phyloP scores from a whole-genome alignment of 2,888 invertebrate species.

The Amphimallon solstitiale region DNA sequence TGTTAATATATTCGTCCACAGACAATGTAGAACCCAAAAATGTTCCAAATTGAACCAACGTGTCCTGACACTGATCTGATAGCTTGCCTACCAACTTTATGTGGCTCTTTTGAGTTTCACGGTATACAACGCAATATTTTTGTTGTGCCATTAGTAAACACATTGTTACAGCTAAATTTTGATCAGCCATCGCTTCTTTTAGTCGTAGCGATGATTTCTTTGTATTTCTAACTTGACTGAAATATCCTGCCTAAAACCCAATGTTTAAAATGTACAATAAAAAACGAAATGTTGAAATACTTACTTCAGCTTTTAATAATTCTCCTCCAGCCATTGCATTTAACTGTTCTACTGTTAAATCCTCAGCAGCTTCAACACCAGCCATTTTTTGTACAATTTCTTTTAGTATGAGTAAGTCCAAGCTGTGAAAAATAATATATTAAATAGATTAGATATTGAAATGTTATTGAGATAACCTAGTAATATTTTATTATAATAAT shows the following conservation, averaged over 20 bases:
- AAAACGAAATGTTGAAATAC: slow-evolving; percentile 7
- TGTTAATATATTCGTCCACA: slow-evolving; percentile 91
- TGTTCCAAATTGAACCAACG: slow-evolving; percentile 96
- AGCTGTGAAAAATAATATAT: slow-evolving; percentile 65
- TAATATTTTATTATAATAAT: too few relatives aligned
- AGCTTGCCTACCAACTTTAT: slow-evolving; percentile 88
- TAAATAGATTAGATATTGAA: not conserved
- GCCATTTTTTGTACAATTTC: slow-evolving; percentile 99
- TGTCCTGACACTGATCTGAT: slow-evolving; percentile 96
- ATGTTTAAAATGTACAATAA: slow-evolving; percentile 5
- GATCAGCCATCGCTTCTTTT: slow-evolving; percentile 93
- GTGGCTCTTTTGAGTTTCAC: slow-evolving; percentile 82
- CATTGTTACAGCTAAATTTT: slow-evolving; percentile 91
- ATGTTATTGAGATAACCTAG: too few relatives aligned
- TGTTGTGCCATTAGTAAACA: slow-evolving; percentile 97
- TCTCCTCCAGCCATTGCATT: slow-evolving; percentile 98
- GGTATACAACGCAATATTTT: slow-evolving; percentile 92
- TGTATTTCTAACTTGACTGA: slow-evolving; percentile 95
- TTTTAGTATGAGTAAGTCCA: slow-evolving; percentile 91
- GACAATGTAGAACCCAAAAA: slow-evolving; percentile 94
- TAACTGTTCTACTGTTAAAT: slow-evolving; percentile 95
- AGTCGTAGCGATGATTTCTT: slow-evolving; percentile 94
- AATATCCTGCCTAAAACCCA: slow-evolving; percentile 87
- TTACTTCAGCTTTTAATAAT: slow-evolving; percentile 90
- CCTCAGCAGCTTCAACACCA: slow-evolving; percentile 96